Evolutionary conservation across 2,888 invertebrate species (phyloP), one percentile per base, ranked within the genome.

Genomic region (Nemoura dubitans): DNA sequence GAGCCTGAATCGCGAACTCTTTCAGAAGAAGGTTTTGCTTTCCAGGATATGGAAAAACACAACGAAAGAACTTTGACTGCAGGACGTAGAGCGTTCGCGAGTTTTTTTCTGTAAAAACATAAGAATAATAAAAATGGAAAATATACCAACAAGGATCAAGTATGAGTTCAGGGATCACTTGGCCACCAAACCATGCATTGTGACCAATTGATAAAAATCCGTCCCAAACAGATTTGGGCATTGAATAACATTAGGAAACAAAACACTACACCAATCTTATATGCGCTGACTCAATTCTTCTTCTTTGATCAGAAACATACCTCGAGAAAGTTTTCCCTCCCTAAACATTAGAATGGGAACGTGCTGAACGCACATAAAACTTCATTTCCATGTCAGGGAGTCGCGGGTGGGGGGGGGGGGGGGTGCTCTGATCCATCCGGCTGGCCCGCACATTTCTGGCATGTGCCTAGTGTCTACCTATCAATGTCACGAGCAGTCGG

Each of bases 371-470:
- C 59, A 7, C 59, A 59, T 59, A 59, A 59, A 59, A 59, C 59
- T 59, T 59, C 59, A 59, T 59, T 21, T 59, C 59, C 59, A 7
- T 59, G 59, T 59, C 14, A 14, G 21, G 59, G 59, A 21, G 2
- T 3, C 59, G 16, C n/a, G n/a, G n/a, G n/a, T n/a, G n/a, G n/a
- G n/a, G n/a, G n/a, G n/a, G n/a, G n/a, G 36, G 10, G 36, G 5
- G 36, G 36, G 36, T 36, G 36, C 36, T 10, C 36, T 10, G 36
- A 59, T 3, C 59, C 59, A 59, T 21, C 16, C 59, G 36, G 36
- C 59, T 59, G 59, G 59, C 16, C 59, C 59, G 59, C 59, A 59
- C 59, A 59, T 59, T 59, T 59, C 59, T 59, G 59, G 36, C 36
- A 6, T 36, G 36, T 36, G 36, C 36, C 36, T 36, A 36, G 26